Conservation (phyloP, 2,797 vertebrate genomes). For the Xiphorhynchus erythropygius region DNA sequence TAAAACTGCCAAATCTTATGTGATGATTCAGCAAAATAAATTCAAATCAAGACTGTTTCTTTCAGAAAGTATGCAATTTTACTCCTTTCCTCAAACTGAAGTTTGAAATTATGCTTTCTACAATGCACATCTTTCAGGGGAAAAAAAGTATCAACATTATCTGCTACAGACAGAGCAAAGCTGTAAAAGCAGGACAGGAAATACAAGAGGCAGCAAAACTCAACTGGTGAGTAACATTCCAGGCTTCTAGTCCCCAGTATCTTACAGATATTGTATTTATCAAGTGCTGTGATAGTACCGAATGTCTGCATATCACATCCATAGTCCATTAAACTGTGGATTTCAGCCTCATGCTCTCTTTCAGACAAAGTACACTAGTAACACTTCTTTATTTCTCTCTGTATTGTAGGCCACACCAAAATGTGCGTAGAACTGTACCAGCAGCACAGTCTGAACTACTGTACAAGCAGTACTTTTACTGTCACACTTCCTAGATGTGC, state of each 20-base stretch:
- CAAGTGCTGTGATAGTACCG: neutral
- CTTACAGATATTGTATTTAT: neutral
- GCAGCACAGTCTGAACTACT: neutral
- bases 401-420: neutral
- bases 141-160: neutral
- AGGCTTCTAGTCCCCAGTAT: neutral
- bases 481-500: neutral
- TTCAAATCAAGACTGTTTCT: neutral
- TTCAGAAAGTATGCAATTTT: neutral
- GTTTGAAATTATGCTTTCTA: neutral
- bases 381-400: neutral
- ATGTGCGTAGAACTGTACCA: rapidly evolving
- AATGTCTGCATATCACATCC: neutral
- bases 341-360: neutral
- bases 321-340: neutral
- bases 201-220: neutral
- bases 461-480: neutral
- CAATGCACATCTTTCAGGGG: neutral
- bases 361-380: neutral
- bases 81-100: neutral
- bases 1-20: neutral
- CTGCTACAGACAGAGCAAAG: neutral
- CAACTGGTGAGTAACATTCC: neutral
- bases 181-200: neutral
- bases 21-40: conserved; percentile 1